Evolutionary conservation across 1,140 invertebrate genomes (phyloP).

Genomic region (Musca vetustissima): DNA sequence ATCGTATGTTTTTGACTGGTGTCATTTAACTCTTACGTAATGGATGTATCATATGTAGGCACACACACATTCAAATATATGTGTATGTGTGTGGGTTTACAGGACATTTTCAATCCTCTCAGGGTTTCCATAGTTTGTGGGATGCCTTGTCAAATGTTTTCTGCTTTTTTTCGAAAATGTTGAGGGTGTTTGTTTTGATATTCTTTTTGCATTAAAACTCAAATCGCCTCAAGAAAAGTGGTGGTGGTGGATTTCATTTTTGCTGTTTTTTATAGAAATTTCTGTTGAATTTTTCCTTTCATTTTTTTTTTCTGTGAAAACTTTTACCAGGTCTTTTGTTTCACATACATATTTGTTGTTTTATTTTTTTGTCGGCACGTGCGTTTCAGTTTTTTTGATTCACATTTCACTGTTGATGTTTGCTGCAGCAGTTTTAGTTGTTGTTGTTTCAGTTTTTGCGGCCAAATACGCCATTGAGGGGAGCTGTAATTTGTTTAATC

Average conservation of each 20-base stretch:
- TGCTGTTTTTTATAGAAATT: background rate
- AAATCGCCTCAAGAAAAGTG: too few species aligned
- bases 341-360: background rate
- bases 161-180: background rate
- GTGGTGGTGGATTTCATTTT: slow-evolving; percentile 10
- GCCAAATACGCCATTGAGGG: background rate
- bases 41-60: background rate
- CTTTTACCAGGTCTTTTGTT: slow-evolving; percentile 4
- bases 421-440: too few species aligned
- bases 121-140: too few species aligned
- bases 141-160: too few species aligned
- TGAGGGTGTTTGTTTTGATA: slow-evolving; percentile 11
- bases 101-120: too few species aligned
- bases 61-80: too few species aligned
- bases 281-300: background rate
- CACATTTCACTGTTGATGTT: background rate
- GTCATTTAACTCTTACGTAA: slow-evolving; percentile 16
- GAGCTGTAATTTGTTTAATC: slow-evolving; percentile 4
- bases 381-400: background rate
- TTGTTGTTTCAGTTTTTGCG: background rate
- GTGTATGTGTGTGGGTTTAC: too few species aligned
- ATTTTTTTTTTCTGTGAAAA: background rate
- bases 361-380: background rate
- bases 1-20: slow-evolving; percentile 6
- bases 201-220: slow-evolving; percentile 14